These are phyloP conservation scores for Dysdera silvatica DNA, from an alignment of 1,140 invertebrate species.

Conservation along the genomic window DNA sequence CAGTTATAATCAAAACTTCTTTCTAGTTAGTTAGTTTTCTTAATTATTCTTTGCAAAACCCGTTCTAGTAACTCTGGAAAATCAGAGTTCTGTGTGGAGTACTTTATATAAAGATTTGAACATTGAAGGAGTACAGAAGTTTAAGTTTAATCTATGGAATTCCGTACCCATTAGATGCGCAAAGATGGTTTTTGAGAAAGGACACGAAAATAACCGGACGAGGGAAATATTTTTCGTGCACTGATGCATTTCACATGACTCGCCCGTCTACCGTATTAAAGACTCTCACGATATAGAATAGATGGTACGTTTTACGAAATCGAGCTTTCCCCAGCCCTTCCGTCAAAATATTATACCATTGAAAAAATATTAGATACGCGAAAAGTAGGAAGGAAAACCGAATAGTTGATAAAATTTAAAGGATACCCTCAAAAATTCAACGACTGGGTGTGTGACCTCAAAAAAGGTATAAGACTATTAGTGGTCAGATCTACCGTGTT, in stretches of 20 bases:
- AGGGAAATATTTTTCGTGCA: slow-evolving; percentile 17
- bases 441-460: too few species aligned
- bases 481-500: too few species aligned
- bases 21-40: too few species aligned
- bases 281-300: slow-evolving; percentile 13
- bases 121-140: too few species aligned
- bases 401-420: not conserved
- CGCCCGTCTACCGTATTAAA: slow-evolving; percentile 11
- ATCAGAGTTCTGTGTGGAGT: slow-evolving; percentile 36
- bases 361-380: slow-evolving; percentile 1
- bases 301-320: slow-evolving; percentile 14
- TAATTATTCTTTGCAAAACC: too few species aligned
- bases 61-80: slow-evolving; percentile 27
- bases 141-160: too few species aligned
- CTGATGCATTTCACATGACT: not conserved
- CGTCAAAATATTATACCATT: not conserved
- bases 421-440: slow-evolving; percentile 16
- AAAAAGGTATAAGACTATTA: too few species aligned
- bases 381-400: not conserved
- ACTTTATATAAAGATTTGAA: slow-evolving; percentile 28
- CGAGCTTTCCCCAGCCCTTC: not conserved
- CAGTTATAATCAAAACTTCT: too few species aligned
- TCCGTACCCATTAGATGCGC: too few species aligned
- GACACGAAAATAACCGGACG: slow-evolving; percentile 14
- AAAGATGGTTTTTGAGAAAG: slow-evolving; percentile 23